These are phyloP conservation scores for Melopsittacus undulatus DNA, from an alignment of 2,797 vertebrate species.

Conservation along the genomic window DNA sequence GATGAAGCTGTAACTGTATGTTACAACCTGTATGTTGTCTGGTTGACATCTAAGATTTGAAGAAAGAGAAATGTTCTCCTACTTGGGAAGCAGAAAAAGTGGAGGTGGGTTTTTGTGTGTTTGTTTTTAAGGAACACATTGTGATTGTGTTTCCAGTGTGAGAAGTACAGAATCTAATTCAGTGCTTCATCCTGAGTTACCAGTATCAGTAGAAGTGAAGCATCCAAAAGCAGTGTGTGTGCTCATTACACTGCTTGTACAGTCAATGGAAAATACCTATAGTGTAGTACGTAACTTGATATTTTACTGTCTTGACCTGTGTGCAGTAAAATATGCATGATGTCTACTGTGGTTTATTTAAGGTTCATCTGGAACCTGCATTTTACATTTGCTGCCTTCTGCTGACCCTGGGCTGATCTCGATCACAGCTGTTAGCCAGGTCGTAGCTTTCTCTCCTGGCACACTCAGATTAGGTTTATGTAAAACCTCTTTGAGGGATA, in stretches of 20 bases:
- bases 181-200: neutral
- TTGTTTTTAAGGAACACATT: fast-evolving
- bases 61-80: neutral
- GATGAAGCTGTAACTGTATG: neutral
- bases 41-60: neutral
- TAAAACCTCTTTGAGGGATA: neutral
- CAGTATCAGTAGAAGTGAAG: fast-evolving
- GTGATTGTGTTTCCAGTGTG: neutral
- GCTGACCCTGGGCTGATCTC: neutral
- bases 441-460: neutral
- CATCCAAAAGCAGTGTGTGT: neutral
- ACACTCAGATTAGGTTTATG: fast-evolving
- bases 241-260: neutral
- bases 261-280: neutral
- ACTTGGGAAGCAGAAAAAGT: neutral
- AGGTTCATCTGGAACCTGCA: neutral
- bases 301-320: neutral
- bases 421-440: neutral
- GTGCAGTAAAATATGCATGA: neutral
- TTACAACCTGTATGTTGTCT: neutral
- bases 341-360: neutral
- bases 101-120: neutral
- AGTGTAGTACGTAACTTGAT: neutral
- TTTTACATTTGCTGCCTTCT: neutral
- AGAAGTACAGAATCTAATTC: neutral